These are phyloP conservation scores for Drosophila tani DNA, from an alignment of 1,140 invertebrate species.

Conservation along the genomic window DNA sequence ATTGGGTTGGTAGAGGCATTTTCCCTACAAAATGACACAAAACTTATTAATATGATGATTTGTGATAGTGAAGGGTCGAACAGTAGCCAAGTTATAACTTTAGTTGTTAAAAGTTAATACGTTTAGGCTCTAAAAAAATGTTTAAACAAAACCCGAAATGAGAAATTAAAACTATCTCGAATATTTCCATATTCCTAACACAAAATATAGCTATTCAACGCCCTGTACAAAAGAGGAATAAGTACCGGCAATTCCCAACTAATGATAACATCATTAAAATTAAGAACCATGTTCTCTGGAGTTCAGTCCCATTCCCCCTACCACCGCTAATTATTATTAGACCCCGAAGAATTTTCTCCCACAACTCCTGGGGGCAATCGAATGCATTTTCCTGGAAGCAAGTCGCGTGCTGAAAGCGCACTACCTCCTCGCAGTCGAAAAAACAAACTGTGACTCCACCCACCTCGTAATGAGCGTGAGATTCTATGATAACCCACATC, in stretches of 20 bases:
- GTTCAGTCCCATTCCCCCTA: not conserved
- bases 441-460: slow-evolving; percentile 23
- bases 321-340: slow-evolving; percentile 19
- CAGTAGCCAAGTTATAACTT: not conserved
- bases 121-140: not conserved
- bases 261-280: slow-evolving; percentile 27
- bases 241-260: slow-evolving; percentile 11
- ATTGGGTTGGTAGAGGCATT: slow-evolving; percentile 10
- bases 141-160: too few relatives aligned
- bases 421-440: slow-evolving; percentile 17
- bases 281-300: slow-evolving; percentile 7
- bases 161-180: not conserved
- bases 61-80: too few relatives aligned
- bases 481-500: slow-evolving; percentile 59
- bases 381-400: slow-evolving; percentile 41
- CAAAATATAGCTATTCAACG: not conserved
- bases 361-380: not conserved
- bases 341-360: slow-evolving; percentile 6
- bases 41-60: not conserved
- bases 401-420: slow-evolving; percentile 38
- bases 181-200: not conserved
- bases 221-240: not conserved
- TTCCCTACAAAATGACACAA: not conserved
- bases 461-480: slow-evolving; percentile 51
- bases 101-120: not conserved